Evolutionary conservation across 2,888 invertebrate species (phyloP).

Genomic region (Pyralis farinalis): DNA sequence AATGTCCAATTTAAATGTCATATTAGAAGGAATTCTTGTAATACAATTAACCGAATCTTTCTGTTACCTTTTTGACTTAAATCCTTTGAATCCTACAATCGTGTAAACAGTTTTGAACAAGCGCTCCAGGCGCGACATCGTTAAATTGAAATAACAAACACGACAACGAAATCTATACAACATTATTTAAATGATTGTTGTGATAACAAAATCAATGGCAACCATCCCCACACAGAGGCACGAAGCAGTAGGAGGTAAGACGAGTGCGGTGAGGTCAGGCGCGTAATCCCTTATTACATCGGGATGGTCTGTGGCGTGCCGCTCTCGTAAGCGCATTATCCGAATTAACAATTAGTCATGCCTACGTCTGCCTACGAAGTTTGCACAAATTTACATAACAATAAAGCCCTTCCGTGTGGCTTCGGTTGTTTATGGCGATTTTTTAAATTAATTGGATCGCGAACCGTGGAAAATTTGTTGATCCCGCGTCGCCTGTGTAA

Average conservation of each 20-base stretch:
- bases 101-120: too few species aligned
- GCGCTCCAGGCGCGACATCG: too few species aligned
- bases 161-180: neutral
- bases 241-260: conserved; percentile 17
- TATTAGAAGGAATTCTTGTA: too few species aligned
- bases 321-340: conserved; percentile 71
- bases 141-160: neutral
- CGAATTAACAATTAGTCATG: conserved; percentile 81
- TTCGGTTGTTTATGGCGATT: conserved; percentile 64
- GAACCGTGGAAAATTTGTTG: conserved; percentile 66
- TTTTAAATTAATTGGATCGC: conserved; percentile 77
- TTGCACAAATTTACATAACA: conserved; percentile 79
- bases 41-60: too few species aligned
- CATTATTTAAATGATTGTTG: conserved; percentile 5
- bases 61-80: too few species aligned
- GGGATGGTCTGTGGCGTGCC: conserved; percentile 45
- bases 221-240: conserved; percentile 3
- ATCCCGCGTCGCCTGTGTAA: conserved; percentile 35
- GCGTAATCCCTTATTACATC: conserved; percentile 43
- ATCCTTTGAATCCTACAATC: too few species aligned
- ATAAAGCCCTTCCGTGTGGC: conserved; percentile 63
- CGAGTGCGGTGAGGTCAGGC: conserved; percentile 24
- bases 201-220: conserved; percentile 10
- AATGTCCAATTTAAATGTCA: too few species aligned
- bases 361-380: conserved; percentile 72